Percentiles rank a stretch among this genome's conserved stretches.
Evolutionary conservation across 2,797 vertebrate genomes (phyloP).

Genomic region (Takifugu rubripes): DNA sequence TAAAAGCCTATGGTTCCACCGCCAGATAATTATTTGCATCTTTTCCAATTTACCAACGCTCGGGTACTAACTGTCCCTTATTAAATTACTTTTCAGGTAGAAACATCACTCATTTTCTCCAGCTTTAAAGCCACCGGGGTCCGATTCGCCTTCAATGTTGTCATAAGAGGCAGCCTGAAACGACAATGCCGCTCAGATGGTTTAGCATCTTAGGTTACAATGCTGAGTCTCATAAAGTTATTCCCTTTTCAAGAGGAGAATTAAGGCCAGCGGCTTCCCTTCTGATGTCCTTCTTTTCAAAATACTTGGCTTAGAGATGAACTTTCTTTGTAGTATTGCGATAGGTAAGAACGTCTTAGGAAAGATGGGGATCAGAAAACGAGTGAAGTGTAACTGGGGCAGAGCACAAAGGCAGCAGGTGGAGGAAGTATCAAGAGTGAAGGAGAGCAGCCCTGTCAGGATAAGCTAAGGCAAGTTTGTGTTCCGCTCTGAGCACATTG

Average conservation of each 20-base stretch:
- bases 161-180: constrained; percentile 3
- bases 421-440: background rate
- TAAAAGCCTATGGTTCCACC: too few species aligned
- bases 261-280: constrained; percentile 6
- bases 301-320: constrained; percentile 24
- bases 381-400: constrained; percentile 12
- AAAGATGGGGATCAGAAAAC: constrained; percentile 20
- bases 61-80: too few species aligned
- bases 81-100: too few species aligned
- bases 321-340: constrained; percentile 19
- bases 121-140: background rate
- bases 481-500: too few species aligned
- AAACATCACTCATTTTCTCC: too few species aligned
- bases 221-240: background rate
- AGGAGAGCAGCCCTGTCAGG: background rate
- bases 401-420: background rate
- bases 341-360: constrained; percentile 25
- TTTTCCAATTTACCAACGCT: too few species aligned
- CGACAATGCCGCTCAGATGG: constrained; percentile 4
- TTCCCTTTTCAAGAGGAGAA: constrained; percentile 33
- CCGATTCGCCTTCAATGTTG: constrained; percentile 4
- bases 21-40: too few species aligned
- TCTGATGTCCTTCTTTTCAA: constrained; percentile 18
- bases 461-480: too few species aligned
- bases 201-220: constrained; percentile 11